phyloP scores from a whole-genome alignment of 2,113 vertebrate genomes.

The Sylvia atricapilla region DNA sequence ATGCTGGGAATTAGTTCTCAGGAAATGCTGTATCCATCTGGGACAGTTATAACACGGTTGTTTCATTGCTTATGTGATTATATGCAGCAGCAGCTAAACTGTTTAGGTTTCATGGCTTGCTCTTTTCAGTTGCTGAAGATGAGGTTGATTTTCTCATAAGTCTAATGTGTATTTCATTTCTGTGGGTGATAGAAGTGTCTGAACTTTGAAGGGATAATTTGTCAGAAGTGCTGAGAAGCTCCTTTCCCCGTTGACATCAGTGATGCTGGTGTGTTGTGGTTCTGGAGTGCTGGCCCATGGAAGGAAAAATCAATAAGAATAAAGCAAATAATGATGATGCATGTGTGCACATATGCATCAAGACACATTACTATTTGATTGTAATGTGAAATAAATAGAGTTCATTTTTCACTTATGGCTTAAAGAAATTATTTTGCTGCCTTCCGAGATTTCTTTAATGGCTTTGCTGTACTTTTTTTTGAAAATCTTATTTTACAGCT shows the following conservation, averaged over 20 bases:
- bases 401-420: conserved; percentile 43
- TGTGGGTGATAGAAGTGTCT: conserved; percentile 2
- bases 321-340: conserved; percentile 38
- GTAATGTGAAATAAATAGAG: conserved; percentile 49
- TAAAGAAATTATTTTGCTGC: conserved; percentile 41
- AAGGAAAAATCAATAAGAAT: conserved; percentile 29
- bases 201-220: neutral
- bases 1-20: conserved; percentile 32
- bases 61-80: conserved; percentile 38
- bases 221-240: conserved; percentile 6
- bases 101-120: neutral
- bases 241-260: neutral
- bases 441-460: conserved; percentile 7
- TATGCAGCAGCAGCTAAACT: neutral
- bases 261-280: neutral
- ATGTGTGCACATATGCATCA: neutral
- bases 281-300: neutral
- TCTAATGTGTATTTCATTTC: neutral
- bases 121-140: neutral
- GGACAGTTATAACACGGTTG: neutral
- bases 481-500: neutral
- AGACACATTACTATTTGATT: conserved; percentile 33
- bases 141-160: neutral
- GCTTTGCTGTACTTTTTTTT: neutral
- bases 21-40: neutral